These are phyloP conservation scores for Acleris sparsana DNA, from an alignment of 2,888 invertebrate species.

Conservation along the genomic window DNA sequence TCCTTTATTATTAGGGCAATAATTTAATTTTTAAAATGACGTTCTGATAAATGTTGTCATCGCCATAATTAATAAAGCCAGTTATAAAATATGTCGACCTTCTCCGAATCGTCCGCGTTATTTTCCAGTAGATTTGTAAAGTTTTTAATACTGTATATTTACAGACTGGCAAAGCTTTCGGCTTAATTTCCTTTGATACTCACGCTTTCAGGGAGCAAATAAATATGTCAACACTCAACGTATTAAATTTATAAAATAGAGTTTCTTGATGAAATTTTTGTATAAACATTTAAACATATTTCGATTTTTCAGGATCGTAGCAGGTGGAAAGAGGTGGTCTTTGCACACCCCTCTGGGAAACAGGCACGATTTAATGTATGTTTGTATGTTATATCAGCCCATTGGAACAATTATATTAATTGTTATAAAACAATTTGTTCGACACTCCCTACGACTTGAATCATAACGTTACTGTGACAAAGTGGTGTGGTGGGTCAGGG, in stretches of 20 bases:
- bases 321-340: too few species aligned
- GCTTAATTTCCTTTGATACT: conserved; percentile 14
- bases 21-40: not conserved
- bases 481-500: too few species aligned
- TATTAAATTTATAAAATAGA: conserved; percentile 52
- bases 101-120: conserved; percentile 10
- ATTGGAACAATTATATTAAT: too few species aligned
- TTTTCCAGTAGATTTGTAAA: conserved; percentile 13
- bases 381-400: too few species aligned
- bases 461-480: too few species aligned
- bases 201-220: conserved; percentile 47
- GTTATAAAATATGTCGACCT: not conserved
- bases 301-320: too few species aligned
- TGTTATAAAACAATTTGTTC: too few species aligned
- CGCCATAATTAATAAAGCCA: conserved; percentile 5
- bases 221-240: conserved; percentile 57
- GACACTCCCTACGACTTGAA: too few species aligned
- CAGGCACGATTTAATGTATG: too few species aligned
- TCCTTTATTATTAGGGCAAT: too few species aligned
- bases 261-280: not conserved
- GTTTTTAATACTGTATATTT: conserved; percentile 6
- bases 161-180: not conserved
- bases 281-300: too few species aligned
- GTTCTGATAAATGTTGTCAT: not conserved
- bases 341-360: too few species aligned